A percentile compares a stretch with the other conserved stretches of the same genome.
Evolutionary conservation across 2,888 invertebrate species (phyloP).

Genomic region (Epinotia bilunana): DNA sequence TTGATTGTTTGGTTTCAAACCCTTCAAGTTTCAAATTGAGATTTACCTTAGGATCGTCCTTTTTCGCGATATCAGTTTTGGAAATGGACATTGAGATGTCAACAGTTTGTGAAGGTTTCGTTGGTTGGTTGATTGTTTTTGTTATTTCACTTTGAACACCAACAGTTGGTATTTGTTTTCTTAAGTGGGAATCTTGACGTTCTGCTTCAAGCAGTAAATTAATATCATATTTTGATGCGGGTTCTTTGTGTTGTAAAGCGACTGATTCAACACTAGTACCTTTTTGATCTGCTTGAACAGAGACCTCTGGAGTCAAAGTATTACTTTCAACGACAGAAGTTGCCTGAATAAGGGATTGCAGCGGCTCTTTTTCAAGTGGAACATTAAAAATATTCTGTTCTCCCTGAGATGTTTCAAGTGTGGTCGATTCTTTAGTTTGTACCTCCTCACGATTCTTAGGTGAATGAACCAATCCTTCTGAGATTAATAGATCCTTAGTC

Average conservation of each 20-base stretch:
- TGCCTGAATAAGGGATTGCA: constrained; percentile 58
- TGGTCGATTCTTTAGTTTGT: background rate
- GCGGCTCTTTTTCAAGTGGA: constrained; percentile 53
- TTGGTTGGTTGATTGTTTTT: constrained; percentile 31
- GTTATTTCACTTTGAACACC: constrained; percentile 27
- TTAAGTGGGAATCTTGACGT: constrained; percentile 62
- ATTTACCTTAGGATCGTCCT: constrained; percentile 66
- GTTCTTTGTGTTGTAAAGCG: constrained; percentile 46
- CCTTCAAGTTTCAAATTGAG: constrained; percentile 70
- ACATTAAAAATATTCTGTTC: constrained; percentile 40
- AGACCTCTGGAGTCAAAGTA: constrained; percentile 57
- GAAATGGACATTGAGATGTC: constrained; percentile 72
- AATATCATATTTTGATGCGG: constrained; percentile 57
- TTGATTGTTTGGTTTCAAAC: constrained; percentile 58
- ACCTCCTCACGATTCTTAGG: constrained; percentile 3
- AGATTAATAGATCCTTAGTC: constrained; percentile 51
- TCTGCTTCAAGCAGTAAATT: constrained; percentile 69
- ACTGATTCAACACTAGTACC: constrained; percentile 46
- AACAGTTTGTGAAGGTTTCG: constrained; percentile 60
- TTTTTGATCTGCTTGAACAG: constrained; percentile 61
- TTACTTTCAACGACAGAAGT: constrained; percentile 60
- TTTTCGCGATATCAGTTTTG: constrained; percentile 59
- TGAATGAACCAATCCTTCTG: constrained; percentile 49
- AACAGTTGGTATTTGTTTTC: constrained; percentile 49
- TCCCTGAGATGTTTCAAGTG: background rate